Conservation (phyloP, 2,888 invertebrate genomes). For the Tipula unca region DNA sequence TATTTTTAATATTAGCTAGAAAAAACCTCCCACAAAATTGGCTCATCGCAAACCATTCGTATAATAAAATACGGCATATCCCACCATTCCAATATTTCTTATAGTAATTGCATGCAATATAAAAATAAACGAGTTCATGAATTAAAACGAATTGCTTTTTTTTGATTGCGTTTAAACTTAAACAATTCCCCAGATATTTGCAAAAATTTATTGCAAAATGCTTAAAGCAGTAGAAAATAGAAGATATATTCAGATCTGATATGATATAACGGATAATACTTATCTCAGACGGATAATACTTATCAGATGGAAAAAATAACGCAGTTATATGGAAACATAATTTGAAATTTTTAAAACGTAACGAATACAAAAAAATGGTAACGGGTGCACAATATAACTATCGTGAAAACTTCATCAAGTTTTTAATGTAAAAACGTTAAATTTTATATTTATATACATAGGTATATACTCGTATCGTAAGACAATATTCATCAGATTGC, state of each 20-base stretch:
- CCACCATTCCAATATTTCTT: background rate
- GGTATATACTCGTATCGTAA: too few species aligned
- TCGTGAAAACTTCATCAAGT: background rate
- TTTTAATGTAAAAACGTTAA: background rate
- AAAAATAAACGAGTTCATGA: background rate
- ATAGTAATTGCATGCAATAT: background rate
- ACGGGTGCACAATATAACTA: background rate
- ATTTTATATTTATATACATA: background rate
- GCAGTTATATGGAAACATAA: background rate
- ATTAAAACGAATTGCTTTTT: background rate
- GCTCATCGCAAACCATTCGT: background rate
- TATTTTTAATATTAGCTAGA: background rate
- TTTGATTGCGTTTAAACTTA: background rate
- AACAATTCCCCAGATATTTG: background rate
- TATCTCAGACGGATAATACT: too few species aligned
- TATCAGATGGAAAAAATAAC: too few species aligned
- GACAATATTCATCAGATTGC: background rate
- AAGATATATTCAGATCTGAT: background rate
- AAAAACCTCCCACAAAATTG: background rate
- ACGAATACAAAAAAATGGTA: background rate
- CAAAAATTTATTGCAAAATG: background rate
- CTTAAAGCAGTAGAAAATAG: background rate
- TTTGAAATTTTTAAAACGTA: background rate
- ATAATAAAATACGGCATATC: background rate
- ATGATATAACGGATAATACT: too few species aligned